Conservation (phyloP, 2,113 vertebrate species). For the Protobothrops mucrosquamatus region DNA sequence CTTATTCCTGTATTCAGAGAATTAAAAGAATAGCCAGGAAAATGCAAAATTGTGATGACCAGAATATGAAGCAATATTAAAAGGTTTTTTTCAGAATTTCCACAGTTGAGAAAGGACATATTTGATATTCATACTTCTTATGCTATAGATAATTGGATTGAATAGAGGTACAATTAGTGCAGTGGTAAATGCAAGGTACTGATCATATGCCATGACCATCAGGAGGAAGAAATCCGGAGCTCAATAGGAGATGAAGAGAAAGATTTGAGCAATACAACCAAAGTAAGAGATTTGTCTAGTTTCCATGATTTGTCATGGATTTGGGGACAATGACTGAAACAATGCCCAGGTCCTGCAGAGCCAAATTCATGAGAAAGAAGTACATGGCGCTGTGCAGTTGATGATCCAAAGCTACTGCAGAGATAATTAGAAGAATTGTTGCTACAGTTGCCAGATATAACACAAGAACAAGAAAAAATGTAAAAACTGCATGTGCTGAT, state of each 20-base stretch:
- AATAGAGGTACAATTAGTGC: background rate
- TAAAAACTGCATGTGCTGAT: background rate
- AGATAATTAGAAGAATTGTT: background rate
- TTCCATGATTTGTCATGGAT: background rate
- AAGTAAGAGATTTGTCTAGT: background rate
- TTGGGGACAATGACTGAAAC: background rate
- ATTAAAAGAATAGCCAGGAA: background rate
- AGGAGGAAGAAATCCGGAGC: background rate
- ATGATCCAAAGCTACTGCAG: background rate
- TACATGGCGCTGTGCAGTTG: background rate
- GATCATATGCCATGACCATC: background rate
- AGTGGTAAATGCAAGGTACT: too few relatives aligned
- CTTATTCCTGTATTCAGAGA: background rate
- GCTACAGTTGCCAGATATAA: background rate
- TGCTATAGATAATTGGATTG: constrained; percentile 46
- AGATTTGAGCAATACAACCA: background rate
- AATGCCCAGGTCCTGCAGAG: background rate
- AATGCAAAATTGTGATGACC: background rate
- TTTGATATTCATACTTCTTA: constrained; percentile 42
- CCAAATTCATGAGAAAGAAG: background rate
- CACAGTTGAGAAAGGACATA: background rate
- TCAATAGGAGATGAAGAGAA: background rate
- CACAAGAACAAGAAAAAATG: background rate
- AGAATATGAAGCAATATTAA: background rate
- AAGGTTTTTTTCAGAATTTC: background rate